These are phyloP conservation scores for Cichladusa arquata DNA, from an alignment of 2,113 vertebrate genomes.

Conservation along the genomic window DNA sequence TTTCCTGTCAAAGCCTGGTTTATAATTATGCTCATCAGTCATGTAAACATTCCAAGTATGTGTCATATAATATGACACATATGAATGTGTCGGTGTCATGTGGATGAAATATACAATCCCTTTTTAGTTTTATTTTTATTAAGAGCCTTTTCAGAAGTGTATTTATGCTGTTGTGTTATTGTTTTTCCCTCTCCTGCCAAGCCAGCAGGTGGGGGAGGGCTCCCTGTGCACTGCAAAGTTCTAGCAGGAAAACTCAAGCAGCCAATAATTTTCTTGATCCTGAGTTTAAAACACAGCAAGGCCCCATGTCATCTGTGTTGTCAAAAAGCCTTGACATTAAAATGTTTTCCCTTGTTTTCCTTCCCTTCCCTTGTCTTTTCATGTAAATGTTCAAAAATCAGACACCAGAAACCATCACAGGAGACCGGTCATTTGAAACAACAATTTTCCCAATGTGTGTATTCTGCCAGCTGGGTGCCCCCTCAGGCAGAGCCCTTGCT, in stretches of 20 bases:
- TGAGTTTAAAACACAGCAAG: neutral
- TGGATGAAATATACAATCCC: neutral
- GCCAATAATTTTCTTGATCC: neutral
- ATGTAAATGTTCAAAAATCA: neutral
- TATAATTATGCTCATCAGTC: neutral
- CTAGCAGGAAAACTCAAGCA: neutral
- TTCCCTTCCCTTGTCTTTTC: neutral
- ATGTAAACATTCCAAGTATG: constrained; percentile 15
- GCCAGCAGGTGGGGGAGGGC: neutral
- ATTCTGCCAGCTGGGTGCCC: neutral
- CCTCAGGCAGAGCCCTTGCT: neutral
- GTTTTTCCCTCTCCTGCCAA: neutral
- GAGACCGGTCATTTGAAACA: neutral
- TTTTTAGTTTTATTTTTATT: neutral
- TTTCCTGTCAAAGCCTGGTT: neutral
- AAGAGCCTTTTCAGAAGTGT: neutral
- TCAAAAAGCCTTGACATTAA: neutral
- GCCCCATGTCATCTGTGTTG: neutral
- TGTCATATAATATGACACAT: neutral
- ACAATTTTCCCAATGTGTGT: neutral
- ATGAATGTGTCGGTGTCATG: neutral
- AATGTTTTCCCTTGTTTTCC: neutral
- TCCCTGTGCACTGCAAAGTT: neutral
- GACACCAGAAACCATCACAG: neutral
- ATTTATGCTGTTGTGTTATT: neutral